Conservation (phyloP, 2,113 vertebrate genomes). For the Eclectus roratus region DNA sequence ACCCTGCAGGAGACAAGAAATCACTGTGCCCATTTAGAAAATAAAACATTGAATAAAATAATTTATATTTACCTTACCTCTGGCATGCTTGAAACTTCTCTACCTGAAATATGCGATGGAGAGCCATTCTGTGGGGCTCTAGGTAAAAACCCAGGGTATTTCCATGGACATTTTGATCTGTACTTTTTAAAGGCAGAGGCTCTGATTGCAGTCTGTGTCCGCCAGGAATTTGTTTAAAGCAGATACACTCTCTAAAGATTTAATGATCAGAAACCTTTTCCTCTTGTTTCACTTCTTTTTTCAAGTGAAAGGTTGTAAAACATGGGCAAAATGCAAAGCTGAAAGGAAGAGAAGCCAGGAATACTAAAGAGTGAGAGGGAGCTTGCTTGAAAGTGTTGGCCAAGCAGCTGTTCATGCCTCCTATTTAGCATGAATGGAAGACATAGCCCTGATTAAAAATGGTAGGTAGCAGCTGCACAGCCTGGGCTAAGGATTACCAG, state of each 20-base stretch:
- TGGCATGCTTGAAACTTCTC: not conserved
- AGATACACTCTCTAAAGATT: not conserved
- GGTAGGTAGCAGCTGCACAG: slow-evolving; percentile 75
- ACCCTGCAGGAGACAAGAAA: not conserved
- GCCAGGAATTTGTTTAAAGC: not conserved
- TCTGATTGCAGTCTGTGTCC: not conserved
- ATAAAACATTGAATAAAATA: not conserved
- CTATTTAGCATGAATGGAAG: slow-evolving; percentile 74
- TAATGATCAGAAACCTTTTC: not conserved
- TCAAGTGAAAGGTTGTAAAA: slow-evolving; percentile 5
- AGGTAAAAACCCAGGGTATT: not conserved
- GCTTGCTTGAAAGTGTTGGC: slow-evolving; percentile 54
- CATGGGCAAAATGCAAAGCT: slow-evolving; percentile 52
- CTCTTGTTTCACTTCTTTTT: not conserved
- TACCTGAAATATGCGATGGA: not conserved
- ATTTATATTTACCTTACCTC: not conserved
- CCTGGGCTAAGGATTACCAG: slow-evolving; percentile 77
- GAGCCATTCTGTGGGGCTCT: not conserved
- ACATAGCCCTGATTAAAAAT: slow-evolving; percentile 72
- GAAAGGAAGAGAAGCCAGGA: slow-evolving; percentile 58
- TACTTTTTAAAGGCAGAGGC: not conserved
- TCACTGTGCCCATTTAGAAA: not conserved
- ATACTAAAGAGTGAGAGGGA: slow-evolving; percentile 21
- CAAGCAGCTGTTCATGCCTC: slow-evolving; percentile 67
- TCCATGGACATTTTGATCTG: not conserved